Evolutionary conservation across 1,140 invertebrate genomes (phyloP).

Genomic region (Drosophila aff.): DNA sequence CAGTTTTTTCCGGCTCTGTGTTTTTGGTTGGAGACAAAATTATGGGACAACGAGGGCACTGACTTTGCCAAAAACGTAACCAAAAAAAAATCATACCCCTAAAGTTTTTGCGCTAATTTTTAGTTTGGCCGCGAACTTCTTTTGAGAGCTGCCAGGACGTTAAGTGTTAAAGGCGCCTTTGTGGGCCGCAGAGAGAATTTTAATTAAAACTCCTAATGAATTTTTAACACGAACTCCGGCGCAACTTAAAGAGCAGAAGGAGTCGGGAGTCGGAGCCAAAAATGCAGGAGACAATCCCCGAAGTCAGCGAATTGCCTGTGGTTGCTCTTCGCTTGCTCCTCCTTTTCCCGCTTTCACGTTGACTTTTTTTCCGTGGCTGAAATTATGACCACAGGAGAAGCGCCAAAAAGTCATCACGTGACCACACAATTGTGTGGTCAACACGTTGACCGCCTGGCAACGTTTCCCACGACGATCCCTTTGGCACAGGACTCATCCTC

Average conservation of each 20-base stretch:
- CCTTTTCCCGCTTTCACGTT: not conserved
- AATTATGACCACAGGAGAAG: constrained; percentile 57
- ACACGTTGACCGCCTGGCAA: constrained; percentile 23
- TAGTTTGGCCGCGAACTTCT: constrained; percentile 21
- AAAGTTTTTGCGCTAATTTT: constrained; percentile 28
- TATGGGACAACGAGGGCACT: constrained; percentile 43
- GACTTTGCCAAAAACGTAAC: constrained; percentile 27
- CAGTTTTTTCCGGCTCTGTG: not conserved
- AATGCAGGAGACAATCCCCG: constrained; percentile 34
- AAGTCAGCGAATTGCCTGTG: constrained; percentile 34
- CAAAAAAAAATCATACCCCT: not conserved
- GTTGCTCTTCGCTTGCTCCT: constrained; percentile 19
- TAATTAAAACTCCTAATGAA: constrained; percentile 79
- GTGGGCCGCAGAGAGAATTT: constrained; percentile 53
- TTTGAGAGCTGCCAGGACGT: constrained; percentile 33
- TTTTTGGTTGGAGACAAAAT: constrained; percentile 39
- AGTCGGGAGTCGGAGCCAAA: not conserved
- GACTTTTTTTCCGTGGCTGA: constrained; percentile 11
- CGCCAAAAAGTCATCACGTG: constrained; percentile 71
- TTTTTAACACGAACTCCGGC: constrained; percentile 65
- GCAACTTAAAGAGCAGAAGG: constrained; percentile 36
- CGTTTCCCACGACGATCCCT: constrained; percentile 17
- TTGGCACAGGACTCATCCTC: constrained; percentile 9
- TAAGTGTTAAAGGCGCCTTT: constrained; percentile 47
- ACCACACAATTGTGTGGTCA: constrained; percentile 72